Percentiles rank a stretch among this genome's conserved stretches.
Conservation (phyloP, 2,888 invertebrate species). For the Anthophora plumipes region DNA sequence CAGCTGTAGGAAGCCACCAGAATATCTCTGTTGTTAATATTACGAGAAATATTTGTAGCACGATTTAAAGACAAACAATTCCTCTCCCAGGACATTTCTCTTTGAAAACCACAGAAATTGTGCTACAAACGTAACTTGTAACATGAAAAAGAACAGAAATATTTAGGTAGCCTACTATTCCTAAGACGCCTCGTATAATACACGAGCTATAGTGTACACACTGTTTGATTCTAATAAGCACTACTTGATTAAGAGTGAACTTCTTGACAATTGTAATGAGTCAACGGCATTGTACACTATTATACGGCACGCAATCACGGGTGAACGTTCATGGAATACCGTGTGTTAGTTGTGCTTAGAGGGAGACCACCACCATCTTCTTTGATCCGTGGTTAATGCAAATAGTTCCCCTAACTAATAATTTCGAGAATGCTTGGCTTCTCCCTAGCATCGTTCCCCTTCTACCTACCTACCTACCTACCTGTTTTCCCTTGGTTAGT, state of each 20-base stretch:
- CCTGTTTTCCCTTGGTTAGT: neutral
- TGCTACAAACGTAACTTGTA: no score
- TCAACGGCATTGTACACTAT: constrained; percentile 42
- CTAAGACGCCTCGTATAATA: no score
- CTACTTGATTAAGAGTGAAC: constrained; percentile 66
- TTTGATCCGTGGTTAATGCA: constrained; percentile 59
- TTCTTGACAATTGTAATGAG: constrained; percentile 57
- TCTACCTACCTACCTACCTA: no score
- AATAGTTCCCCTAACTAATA: constrained; percentile 65
- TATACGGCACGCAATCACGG: constrained; percentile 48
- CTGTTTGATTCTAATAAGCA: constrained; percentile 65
- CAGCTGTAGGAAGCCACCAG: no score
- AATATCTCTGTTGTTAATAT: no score
- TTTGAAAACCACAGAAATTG: no score
- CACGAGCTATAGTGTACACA: constrained; percentile 17
- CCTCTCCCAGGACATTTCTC: no score
- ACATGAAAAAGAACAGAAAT: no score
- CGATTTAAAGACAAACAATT: no score
- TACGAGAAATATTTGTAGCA: no score
- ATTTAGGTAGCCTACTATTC: no score
- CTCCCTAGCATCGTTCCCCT: neutral
- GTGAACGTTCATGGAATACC: constrained; percentile 43
- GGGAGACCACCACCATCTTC: constrained; percentile 32
- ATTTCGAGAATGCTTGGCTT: constrained; percentile 39
- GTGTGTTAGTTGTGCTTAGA: constrained; percentile 5